A percentile compares a stretch with the other conserved stretches of the same genome.
phyloP scores from a whole-genome alignment of 2,113 vertebrate species.

The Trogon surrucura region DNA sequence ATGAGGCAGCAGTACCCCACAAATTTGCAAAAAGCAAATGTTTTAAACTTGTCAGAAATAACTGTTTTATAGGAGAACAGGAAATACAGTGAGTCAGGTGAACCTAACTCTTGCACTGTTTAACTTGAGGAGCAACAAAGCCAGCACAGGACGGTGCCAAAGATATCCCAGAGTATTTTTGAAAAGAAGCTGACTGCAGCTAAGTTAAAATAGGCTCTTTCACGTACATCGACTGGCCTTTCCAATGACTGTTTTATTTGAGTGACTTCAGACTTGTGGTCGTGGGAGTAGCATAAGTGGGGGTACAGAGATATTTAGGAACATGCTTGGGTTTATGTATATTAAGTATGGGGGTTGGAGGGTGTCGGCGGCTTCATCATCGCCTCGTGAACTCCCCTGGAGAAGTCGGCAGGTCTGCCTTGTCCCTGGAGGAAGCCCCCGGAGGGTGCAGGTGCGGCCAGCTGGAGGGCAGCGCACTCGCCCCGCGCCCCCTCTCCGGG shows the following conservation, averaged over 20 bases:
- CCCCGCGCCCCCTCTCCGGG: fast-evolving
- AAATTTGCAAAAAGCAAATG: background rate
- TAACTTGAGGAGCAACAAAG: background rate
- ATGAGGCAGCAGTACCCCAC: background rate
- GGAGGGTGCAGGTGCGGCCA: no score
- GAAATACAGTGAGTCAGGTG: background rate
- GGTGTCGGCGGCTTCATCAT: background rate
- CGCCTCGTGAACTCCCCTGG: fast-evolving
- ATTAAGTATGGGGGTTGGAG: no score
- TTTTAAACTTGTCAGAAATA: background rate
- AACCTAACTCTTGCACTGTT: background rate
- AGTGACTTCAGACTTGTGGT: background rate
- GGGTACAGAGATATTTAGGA: background rate
- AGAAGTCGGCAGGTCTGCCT: fast-evolving
- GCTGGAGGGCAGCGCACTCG: no score
- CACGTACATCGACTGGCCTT: background rate
- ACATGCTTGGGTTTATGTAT: background rate
- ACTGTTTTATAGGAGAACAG: background rate
- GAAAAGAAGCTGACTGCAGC: background rate
- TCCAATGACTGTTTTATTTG: background rate
- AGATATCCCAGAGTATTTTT: background rate
- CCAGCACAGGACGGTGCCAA: background rate
- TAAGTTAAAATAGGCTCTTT: background rate
- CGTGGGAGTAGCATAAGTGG: background rate
- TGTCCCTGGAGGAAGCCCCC: fast-evolving